Evolutionary conservation across 2,888 invertebrate genomes (phyloP).

Genomic region (Thysanoteuthis rhombus): DNA sequence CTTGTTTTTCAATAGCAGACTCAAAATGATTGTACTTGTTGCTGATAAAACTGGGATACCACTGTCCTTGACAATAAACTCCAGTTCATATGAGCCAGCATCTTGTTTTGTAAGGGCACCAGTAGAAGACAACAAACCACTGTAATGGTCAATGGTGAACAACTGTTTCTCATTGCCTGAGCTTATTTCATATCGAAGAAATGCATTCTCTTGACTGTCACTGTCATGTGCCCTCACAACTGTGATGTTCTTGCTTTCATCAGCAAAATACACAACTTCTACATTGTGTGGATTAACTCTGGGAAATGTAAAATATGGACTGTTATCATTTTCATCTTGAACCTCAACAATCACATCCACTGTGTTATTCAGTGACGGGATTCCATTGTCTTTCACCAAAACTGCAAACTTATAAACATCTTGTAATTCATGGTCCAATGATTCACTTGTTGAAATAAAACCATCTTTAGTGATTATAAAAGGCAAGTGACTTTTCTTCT

Average conservation of each 20-base stretch:
- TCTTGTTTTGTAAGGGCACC: constrained; percentile 12
- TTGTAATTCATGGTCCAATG: constrained; percentile 12
- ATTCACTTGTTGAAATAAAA: constrained; percentile 12
- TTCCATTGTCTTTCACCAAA: not conserved
- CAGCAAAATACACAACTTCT: not conserved
- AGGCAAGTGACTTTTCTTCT: not conserved
- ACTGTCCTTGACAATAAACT: not conserved
- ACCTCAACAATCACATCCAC: not conserved
- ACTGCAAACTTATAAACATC: not conserved
- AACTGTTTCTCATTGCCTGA: constrained; percentile 12
- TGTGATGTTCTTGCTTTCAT: not conserved
- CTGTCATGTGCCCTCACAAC: constrained; percentile 12
- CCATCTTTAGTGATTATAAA: not conserved
- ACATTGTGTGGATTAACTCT: not conserved
- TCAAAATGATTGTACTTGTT: not conserved
- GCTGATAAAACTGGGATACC: not conserved
- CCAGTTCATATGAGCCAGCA: not conserved
- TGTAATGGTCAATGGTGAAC: constrained; percentile 12
- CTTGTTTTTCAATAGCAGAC: not conserved
- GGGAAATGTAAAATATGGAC: not conserved
- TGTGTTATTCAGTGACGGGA: not conserved
- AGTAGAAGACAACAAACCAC: constrained; percentile 12
- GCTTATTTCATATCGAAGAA: not conserved
- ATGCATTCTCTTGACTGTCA: constrained; percentile 12
- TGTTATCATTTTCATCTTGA: constrained; percentile 12